These are phyloP conservation scores for Ichneumon xanthorius DNA, from an alignment of 2,888 invertebrate genomes.

Conservation along the genomic window DNA sequence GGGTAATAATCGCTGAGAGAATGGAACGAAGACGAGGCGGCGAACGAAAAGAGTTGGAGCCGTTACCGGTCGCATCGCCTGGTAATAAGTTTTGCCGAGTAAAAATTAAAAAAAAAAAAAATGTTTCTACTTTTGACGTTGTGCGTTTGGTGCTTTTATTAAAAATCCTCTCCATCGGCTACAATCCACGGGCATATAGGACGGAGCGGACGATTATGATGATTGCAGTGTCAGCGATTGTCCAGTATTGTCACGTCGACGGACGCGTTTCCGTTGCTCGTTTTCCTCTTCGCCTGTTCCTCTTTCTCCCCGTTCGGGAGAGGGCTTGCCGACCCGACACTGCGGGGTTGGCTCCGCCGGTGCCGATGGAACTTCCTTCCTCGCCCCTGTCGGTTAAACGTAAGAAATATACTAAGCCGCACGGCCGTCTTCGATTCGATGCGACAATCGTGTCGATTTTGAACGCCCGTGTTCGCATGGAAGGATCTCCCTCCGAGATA, in stretches of 20 bases:
- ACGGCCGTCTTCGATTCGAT: slow-evolving; percentile 19
- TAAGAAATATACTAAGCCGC: neutral
- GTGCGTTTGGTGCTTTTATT: slow-evolving; percentile 61
- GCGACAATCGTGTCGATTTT: slow-evolving; percentile 8
- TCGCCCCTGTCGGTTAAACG: slow-evolving; percentile 1
- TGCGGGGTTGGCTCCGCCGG: slow-evolving; percentile 37
- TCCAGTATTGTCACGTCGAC: slow-evolving; percentile 39
- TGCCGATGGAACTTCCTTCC: slow-evolving; percentile 11
- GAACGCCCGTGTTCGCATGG: slow-evolving; percentile 17
- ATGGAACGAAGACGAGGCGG: neutral
- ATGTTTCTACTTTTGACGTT: slow-evolving; percentile 53
- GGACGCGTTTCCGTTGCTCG: slow-evolving; percentile 61
- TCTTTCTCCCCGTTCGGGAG: slow-evolving; percentile 30
- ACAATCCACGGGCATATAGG: slow-evolving; percentile 51
- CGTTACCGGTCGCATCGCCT: neutral
- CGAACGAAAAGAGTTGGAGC: slow-evolving; percentile 32
- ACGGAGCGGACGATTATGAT: slow-evolving; percentile 23
- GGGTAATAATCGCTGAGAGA: slow-evolving; percentile 28
- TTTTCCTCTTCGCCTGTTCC: slow-evolving; percentile 51
- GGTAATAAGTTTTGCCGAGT: slow-evolving; percentile 23
- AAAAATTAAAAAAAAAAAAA: slow-evolving; percentile 7
- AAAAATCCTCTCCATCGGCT: slow-evolving; percentile 58
- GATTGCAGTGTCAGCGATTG: slow-evolving; percentile 26
- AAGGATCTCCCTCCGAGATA: slow-evolving; percentile 1
- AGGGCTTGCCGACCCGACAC: slow-evolving; percentile 26